Base-by-base conservation (phyloP, 2,888 invertebrate species). In the Falcaria lacertinaria region DNA sequence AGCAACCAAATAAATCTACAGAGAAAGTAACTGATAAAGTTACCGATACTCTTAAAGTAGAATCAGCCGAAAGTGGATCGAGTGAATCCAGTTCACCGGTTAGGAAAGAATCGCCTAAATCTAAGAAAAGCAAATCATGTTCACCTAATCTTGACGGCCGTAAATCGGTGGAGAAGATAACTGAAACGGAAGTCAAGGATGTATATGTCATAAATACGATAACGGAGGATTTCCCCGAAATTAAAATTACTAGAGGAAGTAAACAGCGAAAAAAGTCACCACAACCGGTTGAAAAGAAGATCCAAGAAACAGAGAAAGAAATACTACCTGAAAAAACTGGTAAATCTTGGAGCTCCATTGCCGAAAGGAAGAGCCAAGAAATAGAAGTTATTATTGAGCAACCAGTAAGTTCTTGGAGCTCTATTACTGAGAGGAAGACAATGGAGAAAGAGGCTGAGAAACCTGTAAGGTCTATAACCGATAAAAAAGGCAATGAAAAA, bases 271-370 rank as follows among this genome's bases (percentile, higher is more conserved):
- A 81, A 50, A 81, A 74, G 50, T 82, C 86, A 2, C 80, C 84
- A 6, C 80, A 80, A 36, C 66, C 74, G 2, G 44, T 50, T 6
- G 68, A 74, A 8, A 69, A 67, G 60, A 49, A 59, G 39, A 41
- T 11, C 37, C 58, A 58, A 48, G 56, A 54, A 5, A n/a, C n/a
- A n/a, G n/a, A n/a, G n/a, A n/a, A n/a, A n/a, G n/a, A n/a, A n/a
- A 60, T 59, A 3, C 45, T 63, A 13, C 45, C 59, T 25, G 80
- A 79, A 17, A 76, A 75, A 50, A 79, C 76, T 4, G 72, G 78
- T 19, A 88, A 87, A 66, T 90, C 90, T 8, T 91, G 91, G 91
- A 91, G 90, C 60, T 87, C 86, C 35, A 84, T 91, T 51, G 90
- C 90, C 33, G 86, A 28, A 11, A 28, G 28, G 11, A 28, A 28